Base-by-base conservation (phyloP, 2,113 vertebrate genomes). In the Mohoua ochrocephala region DNA sequence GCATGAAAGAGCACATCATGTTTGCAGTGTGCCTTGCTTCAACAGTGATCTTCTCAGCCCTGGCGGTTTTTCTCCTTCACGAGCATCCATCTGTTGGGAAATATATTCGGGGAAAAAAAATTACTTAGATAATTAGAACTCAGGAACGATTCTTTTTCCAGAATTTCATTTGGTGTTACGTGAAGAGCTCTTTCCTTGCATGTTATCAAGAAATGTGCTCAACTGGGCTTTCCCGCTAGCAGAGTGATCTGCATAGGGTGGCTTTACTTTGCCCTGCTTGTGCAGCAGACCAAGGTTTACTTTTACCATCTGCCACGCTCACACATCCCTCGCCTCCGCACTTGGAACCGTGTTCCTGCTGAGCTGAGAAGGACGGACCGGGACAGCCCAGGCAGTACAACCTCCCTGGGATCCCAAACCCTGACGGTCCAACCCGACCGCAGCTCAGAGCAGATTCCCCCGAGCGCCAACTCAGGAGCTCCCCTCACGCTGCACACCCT, bases 11-110 rank as follows among this genome's bases (percentile, higher is more conserved):
- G 65, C 56, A 45, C 0, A 0, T 42, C 8, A 4, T 23, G 35
- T 59, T 80, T 59, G 22, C 73, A 69, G 44, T 2, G 2, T 52
- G 78, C 49, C 50, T 67, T 64, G 75, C 57, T 61, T 76, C 76
- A 54, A 8, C 47, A 56, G 28, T 44, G 83, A 91, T 93, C 96
- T 96, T 91, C 95, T 91, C 78, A 59, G 88, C 61, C 74, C 35
- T 4, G n/a, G 49, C 7, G 15, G 60, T 9, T 94, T 97, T 31
- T 64, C 31, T 54, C 73, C 65, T 61, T 39, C 53, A 20, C 2
- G 17, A 68, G 50, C n/a, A 76, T 59, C 74, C 56, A 84, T 23
- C 89, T 95, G 94, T 64, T 92, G 78, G 11, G 21, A 94, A 91
- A 96, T 3, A 68, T 1, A 78, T 54, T 57, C 21, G 3, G 7